Conservation (phyloP, 2,888 invertebrate species). For the Euproctis similis region DNA sequence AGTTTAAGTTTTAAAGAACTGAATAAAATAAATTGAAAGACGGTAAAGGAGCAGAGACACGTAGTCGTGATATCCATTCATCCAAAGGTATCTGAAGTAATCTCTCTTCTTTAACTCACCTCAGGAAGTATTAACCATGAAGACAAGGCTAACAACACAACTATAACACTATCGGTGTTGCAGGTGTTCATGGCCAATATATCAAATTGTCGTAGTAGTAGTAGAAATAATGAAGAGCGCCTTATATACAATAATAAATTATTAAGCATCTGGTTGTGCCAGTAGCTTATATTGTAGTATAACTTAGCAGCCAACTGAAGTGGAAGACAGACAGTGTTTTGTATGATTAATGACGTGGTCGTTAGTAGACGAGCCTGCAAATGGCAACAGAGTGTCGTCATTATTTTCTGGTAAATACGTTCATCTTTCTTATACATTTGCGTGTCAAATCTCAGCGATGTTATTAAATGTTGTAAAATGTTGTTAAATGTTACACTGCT, state of each 20-base stretch:
- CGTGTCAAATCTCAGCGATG: constrained; percentile 28
- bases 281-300: constrained; percentile 31
- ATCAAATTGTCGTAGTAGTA: too few species aligned
- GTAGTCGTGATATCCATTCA: too few species aligned
- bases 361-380: constrained; percentile 48
- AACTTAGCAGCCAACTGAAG: constrained; percentile 35
- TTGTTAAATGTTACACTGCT: constrained; percentile 10
- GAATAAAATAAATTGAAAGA: too few species aligned
- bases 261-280: constrained; percentile 23
- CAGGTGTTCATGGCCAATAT: too few species aligned
- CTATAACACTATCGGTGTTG: too few species aligned
- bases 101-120: too few species aligned
- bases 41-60: too few species aligned
- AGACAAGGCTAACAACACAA: too few species aligned
- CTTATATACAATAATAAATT: constrained; percentile 15
- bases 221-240: too few species aligned
- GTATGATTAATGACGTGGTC: constrained; percentile 58
- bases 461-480: constrained; percentile 23
- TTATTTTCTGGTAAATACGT: constrained; percentile 47
- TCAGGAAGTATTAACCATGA: too few species aligned
- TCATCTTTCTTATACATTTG: constrained; percentile 32
- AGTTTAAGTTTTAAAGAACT: too few species aligned
- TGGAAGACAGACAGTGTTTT: constrained; percentile 43
- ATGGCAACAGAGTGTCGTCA: constrained; percentile 50
- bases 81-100: too few species aligned